Percentiles rank a stretch among this genome's conserved stretches.
These are phyloP conservation scores for Watsonalla cultraria DNA, from an alignment of 2,888 invertebrate species.

Conservation along the genomic window DNA sequence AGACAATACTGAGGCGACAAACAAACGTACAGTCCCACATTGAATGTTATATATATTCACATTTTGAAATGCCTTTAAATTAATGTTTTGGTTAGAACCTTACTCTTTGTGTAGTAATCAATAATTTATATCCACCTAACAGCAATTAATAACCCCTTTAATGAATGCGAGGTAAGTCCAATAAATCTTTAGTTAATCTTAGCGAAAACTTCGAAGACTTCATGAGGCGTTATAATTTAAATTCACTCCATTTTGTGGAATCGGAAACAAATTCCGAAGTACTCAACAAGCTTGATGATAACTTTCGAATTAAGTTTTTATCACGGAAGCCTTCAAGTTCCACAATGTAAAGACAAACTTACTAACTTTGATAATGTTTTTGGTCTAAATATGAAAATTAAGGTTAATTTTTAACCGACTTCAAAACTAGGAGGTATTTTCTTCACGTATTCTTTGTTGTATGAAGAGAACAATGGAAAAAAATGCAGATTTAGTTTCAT, in stretches of 20 bases:
- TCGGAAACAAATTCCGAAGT: constrained; percentile 10
- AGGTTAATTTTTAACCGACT: not conserved
- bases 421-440: not conserved
- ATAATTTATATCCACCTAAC: no score
- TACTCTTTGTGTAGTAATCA: no score
- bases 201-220: not conserved
- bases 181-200: not conserved
- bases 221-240: not conserved
- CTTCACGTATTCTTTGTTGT: not conserved
- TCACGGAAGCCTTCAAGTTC: constrained; percentile 23
- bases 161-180: not conserved
- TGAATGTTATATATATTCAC: no score
- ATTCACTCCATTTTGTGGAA: not conserved
- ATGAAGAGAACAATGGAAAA: no score
- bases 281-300: constrained; percentile 25
- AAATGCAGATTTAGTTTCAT: no score
- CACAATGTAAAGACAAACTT: constrained; percentile 27
- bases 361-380: constrained; percentile 14
- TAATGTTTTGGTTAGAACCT: no score
- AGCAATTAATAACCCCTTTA: no score
- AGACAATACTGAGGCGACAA: no score
- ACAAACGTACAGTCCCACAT: no score
- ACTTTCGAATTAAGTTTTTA: constrained; percentile 27
- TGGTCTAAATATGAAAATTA: constrained; percentile 7
- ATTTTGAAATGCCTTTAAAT: no score